Conservation (phyloP, 2,113 vertebrate genomes). For the Tachuris rubrigastra region DNA sequence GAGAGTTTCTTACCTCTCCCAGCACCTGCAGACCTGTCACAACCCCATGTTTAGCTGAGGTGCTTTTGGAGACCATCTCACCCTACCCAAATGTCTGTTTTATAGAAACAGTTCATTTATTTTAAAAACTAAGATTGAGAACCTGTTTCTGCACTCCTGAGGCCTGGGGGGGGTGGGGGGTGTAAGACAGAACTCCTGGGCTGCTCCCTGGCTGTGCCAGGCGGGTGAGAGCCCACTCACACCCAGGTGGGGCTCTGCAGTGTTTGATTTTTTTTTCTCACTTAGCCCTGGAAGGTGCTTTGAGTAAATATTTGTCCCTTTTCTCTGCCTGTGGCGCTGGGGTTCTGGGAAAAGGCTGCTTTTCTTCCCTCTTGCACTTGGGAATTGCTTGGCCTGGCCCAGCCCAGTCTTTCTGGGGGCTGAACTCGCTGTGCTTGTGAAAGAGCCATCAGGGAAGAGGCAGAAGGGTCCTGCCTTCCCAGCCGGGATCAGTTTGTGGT, state of each 20-base stretch:
- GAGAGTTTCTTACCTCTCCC: not conserved
- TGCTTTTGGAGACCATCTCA: not conserved
- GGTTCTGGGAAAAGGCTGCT: not conserved
- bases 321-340: not conserved
- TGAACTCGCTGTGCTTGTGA: not conserved
- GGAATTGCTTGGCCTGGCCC: not conserved
- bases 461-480: not conserved
- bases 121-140: not conserved
- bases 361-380: not conserved
- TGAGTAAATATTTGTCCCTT: not conserved
- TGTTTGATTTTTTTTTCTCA: too few species aligned
- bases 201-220: fast-evolving
- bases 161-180: not conserved
- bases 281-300: not conserved
- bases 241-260: not conserved
- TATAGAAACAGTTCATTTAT: not conserved
- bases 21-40: not conserved
- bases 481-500: not conserved
- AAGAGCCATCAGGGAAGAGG: not conserved
- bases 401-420: not conserved
- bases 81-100: fast-evolving
- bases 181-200: fast-evolving
- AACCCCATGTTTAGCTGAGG: not conserved
- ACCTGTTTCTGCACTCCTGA: not conserved
- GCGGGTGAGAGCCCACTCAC: not conserved